A percentile compares a stretch with the other conserved stretches of the same genome.
These are phyloP conservation scores for Orthosia gothica DNA, from an alignment of 2,888 invertebrate species.

Conservation along the genomic window DNA sequence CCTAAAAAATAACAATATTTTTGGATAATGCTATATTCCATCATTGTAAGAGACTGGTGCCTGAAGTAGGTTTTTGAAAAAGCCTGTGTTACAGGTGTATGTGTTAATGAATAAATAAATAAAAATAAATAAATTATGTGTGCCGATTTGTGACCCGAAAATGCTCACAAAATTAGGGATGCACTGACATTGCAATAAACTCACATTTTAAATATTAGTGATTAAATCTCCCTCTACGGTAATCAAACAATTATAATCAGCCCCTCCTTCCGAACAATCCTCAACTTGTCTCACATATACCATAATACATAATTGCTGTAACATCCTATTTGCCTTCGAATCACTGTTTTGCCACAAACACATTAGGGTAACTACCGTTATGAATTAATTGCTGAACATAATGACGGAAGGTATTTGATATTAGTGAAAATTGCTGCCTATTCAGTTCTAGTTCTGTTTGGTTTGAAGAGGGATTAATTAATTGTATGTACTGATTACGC, in stretches of 20 bases:
- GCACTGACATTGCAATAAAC: background rate
- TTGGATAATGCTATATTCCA: too few species aligned
- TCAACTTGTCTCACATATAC: constrained; percentile 1
- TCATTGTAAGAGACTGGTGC: too few species aligned
- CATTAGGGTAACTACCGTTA: constrained; percentile 49
- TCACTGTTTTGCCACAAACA: constrained; percentile 55
- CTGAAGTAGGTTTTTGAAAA: too few species aligned
- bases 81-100: too few species aligned
- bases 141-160: too few species aligned
- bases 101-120: too few species aligned
- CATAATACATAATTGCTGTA: constrained; percentile 19
- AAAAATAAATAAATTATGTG: too few species aligned
- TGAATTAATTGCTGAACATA: constrained; percentile 59
- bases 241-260: constrained; percentile 7
- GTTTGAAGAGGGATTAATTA: constrained; percentile 8
- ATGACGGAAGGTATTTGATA: constrained; percentile 41
- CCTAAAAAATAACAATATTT: too few species aligned
- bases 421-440: constrained; percentile 49
- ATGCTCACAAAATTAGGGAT: background rate
- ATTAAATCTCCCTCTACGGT: background rate
- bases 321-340: constrained; percentile 37
- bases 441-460: constrained; percentile 1
- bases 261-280: background rate
- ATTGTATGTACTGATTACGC: background rate
- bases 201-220: background rate